Conservation (phyloP, 2,888 invertebrate species). For the Dicyrtomina minuta region DNA sequence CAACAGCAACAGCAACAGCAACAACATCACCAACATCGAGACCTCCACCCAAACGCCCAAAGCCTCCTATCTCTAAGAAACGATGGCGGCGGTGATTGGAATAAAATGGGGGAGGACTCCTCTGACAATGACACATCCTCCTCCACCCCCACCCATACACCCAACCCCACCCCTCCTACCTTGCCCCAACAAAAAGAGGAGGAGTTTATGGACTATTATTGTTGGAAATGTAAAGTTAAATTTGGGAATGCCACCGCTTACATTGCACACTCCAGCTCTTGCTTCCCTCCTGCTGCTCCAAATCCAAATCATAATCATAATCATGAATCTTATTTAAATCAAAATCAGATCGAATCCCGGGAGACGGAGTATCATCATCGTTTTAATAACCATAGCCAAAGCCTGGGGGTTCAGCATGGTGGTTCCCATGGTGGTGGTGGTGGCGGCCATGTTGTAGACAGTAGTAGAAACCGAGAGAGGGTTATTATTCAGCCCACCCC, state of each 20-base stretch:
- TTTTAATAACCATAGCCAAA: too few relatives aligned
- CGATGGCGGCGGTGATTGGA: constrained; percentile 23
- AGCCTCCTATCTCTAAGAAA: constrained; percentile 7
- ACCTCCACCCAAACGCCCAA: neutral
- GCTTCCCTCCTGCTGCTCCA: constrained; percentile 2
- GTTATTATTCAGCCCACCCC: too few relatives aligned
- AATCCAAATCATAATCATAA: too few relatives aligned
- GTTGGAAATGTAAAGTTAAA: constrained; percentile 32
- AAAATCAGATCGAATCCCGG: too few relatives aligned
- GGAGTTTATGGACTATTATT: constrained; percentile 27
- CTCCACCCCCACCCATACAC: too few relatives aligned
- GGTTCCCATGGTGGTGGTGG: too few relatives aligned
- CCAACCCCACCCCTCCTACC: too few relatives aligned
- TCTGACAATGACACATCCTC: constrained; percentile 4
- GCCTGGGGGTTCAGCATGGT: too few relatives aligned
- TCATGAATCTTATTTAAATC: too few relatives aligned
- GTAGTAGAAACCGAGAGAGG: too few relatives aligned
- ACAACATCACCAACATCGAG: neutral
- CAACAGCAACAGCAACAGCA: constrained; percentile 11
- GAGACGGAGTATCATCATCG: too few relatives aligned
- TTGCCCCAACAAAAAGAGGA: neutral
- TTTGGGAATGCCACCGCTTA: constrained; percentile 30
- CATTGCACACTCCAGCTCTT: constrained; percentile 26
- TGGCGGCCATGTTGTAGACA: too few relatives aligned
- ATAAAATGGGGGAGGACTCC: constrained; percentile 10